Base-by-base conservation (phyloP, 2,888 invertebrate species). In the Sabellastarte sp. region DNA sequence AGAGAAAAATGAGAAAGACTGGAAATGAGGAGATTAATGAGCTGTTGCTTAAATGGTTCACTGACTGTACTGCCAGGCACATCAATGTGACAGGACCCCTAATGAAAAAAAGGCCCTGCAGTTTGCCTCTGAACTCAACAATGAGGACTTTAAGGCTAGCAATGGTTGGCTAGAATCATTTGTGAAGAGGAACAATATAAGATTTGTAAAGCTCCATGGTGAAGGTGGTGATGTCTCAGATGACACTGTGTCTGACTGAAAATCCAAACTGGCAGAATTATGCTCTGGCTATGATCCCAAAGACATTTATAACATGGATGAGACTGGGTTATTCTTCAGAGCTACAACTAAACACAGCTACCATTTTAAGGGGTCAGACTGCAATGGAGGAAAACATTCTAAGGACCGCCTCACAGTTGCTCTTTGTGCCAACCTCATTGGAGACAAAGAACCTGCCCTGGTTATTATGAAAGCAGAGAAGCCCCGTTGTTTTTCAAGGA, bases 121-220 rank as follows among this genome's bases (percentile, higher is more conserved):
- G 10, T 26, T 61, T 26, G 61, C 61, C 32, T 28, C 3, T 3
- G 57, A 57, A 10, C 41, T 61, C 29, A 30, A 30, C 15, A n/a
- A 28, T 3, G 10, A 29, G 3, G 4, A 59, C 3, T 73, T 74
- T 58, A 72, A 73, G 33, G 73, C 73, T 26, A 67, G 67, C 10
- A 74, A 69, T 51, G 74, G 74, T 3, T 74, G 74, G 74, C 67
- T 72, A 1, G 65, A 57, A 20, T 41, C 64, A 28, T 74, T 74
- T 57, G 56, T 58, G 2, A 53, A 62, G n/a, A 59, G 71, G 15
- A 66, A 73, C 59, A 70, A 67, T 58, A 71, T 74, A 3, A 57
- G 5, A 24, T 59, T 57, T 56, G 53, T 41, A 20, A 29, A 52
- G 29, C 32, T 61, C 10, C 64, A 68, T 57, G 64, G 65, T 0